These are phyloP conservation scores for Solea solea DNA, from an alignment of 2,113 vertebrate genomes.

Conservation along the genomic window DNA sequence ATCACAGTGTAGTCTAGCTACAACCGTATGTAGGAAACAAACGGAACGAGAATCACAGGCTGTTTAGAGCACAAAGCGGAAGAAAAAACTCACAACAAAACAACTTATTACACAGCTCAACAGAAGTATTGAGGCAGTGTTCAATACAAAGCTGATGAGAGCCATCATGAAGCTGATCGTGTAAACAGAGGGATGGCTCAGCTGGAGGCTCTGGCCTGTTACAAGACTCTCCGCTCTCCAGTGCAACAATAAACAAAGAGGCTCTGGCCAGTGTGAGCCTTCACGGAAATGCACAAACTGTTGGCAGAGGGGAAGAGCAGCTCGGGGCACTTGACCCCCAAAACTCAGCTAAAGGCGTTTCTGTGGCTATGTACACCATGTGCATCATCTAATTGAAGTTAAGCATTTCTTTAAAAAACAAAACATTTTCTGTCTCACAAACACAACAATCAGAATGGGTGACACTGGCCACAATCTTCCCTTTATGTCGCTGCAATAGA, in stretches of 20 bases:
- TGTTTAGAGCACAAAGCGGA: not conserved
- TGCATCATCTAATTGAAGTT: not conserved
- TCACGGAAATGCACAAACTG: conserved; percentile 46
- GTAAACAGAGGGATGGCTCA: conserved; percentile 55
- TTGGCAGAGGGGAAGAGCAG: conserved; percentile 20
- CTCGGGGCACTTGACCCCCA: conserved; percentile 19
- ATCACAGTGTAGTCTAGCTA: too few relatives aligned
- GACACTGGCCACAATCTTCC: conserved; percentile 68
- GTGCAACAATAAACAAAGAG: conserved; percentile 75
- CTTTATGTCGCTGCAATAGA: conserved; percentile 75
- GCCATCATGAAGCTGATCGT: conserved; percentile 42
- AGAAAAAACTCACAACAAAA: not conserved
- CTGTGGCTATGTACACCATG: not conserved
- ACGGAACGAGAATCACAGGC: not conserved
- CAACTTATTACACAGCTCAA: not conserved
- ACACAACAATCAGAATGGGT: conserved; percentile 17
- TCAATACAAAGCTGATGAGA: conserved; percentile 52
- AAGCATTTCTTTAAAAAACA: conserved; percentile 11
- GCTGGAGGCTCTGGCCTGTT: conserved; percentile 46
- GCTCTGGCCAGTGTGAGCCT: conserved; percentile 37
- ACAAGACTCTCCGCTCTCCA: conserved; percentile 39
- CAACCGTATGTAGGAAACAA: too few relatives aligned
- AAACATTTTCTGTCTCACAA: conserved; percentile 48
- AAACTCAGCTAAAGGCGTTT: not conserved
- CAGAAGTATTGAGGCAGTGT: not conserved